phyloP scores from a whole-genome alignment of 2,888 invertebrate genomes.

The Balanococcus diminutus region DNA sequence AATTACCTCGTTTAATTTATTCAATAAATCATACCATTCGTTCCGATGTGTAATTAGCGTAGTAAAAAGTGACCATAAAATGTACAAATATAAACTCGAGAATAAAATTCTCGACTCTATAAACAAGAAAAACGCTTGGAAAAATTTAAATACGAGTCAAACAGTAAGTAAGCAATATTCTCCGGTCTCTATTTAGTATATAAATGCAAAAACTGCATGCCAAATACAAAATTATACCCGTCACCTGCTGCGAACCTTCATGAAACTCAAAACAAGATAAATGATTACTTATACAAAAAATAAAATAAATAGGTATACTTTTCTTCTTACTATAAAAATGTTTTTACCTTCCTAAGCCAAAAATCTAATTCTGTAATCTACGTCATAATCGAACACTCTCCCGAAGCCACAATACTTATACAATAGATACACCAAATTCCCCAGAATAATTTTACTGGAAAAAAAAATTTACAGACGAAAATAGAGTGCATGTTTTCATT shows the following conservation, averaged over 20 bases:
- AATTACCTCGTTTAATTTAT: conserved; percentile 17
- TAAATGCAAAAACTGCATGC: conserved; percentile 11
- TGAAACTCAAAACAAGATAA: conserved; percentile 16
- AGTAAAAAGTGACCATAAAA: not conserved
- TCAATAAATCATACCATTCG: conserved; percentile 10
- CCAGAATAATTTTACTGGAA: too few relatives aligned
- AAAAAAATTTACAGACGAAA: too few relatives aligned
- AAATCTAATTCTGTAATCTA: too few relatives aligned
- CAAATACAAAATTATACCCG: conserved; percentile 10
- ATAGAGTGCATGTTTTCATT: too few relatives aligned
- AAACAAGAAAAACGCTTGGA: not conserved
- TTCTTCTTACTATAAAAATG: too few relatives aligned
- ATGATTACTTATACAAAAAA: not conserved
- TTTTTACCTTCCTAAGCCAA: too few relatives aligned
- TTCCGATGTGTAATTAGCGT: not conserved
- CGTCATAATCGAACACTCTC: too few relatives aligned
- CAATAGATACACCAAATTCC: too few relatives aligned
- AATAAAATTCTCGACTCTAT: not conserved
- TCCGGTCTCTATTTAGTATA: not conserved
- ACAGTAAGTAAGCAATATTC: not conserved
- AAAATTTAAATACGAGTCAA: not conserved
- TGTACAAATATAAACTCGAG: not conserved
- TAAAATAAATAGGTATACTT: not conserved
- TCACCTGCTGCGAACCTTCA: conserved; percentile 42
- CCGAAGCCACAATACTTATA: too few relatives aligned